These are phyloP conservation scores for Sparidentex hasta DNA, from an alignment of 2,797 vertebrate genomes.

Conservation along the genomic window DNA sequence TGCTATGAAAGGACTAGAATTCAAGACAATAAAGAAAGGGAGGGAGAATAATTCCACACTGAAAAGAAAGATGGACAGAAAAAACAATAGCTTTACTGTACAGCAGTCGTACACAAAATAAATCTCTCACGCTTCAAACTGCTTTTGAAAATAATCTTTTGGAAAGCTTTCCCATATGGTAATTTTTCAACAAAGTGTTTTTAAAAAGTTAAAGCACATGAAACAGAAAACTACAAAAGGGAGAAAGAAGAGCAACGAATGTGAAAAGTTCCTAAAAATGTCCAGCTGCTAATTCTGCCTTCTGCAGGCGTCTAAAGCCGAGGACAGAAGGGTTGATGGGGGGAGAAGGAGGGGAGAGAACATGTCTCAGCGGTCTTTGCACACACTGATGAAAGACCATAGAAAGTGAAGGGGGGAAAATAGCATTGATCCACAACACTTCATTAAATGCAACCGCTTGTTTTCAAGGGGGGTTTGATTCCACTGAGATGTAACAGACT, in stretches of 20 bases:
- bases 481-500: neutral
- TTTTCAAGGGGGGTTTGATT: conserved; percentile 17
- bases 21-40: neutral
- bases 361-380: conserved; percentile 5
- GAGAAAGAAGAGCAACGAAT: neutral
- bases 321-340: neutral
- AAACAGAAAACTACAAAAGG: neutral
- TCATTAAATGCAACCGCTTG: conserved; percentile 13
- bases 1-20: neutral
- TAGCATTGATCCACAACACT: conserved; percentile 13
- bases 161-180: neutral
- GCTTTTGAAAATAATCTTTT: conserved; percentile 9
- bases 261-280: neutral
- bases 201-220: neutral
- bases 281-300: neutral
- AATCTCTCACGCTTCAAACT: conserved; percentile 12
- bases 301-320: too few relatives aligned
- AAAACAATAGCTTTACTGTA: conserved; percentile 19
- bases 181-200: neutral
- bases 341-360: neutral
- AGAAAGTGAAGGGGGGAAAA: conserved; percentile 5
- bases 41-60: neutral
- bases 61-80: neutral
- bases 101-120: neutral
- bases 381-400: neutral